Evolutionary conservation across 2,113 vertebrate genomes (phyloP).

Genomic region (Galbula dea): DNA sequence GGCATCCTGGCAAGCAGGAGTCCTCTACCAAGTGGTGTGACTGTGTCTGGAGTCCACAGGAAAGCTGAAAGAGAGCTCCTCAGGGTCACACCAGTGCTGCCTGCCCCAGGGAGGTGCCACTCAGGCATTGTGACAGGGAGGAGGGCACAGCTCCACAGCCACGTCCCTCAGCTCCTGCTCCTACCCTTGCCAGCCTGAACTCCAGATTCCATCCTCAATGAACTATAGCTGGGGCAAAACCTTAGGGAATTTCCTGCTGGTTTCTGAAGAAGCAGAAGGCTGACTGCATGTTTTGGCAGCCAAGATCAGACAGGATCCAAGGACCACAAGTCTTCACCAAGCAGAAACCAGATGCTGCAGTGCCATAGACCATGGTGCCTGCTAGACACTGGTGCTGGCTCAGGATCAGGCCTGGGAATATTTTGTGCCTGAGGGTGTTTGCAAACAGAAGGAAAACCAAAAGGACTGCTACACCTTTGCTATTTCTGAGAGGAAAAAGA

Average conservation of each 20-base stretch:
- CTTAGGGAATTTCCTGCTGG: rapidly evolving
- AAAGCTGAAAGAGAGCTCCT: background rate
- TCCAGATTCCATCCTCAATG: too few species aligned
- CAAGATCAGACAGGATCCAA: background rate
- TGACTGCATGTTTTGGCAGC: background rate
- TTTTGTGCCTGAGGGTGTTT: background rate
- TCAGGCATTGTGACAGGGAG: rapidly evolving
- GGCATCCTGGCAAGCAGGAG: background rate
- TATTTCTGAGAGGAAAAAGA: background rate
- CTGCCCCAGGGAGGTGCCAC: rapidly evolving
- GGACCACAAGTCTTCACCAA: background rate
- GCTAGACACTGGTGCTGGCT: background rate
- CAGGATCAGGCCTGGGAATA: background rate
- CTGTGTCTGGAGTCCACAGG: background rate
- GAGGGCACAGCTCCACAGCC: rapidly evolving
- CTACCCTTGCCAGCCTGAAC: background rate
- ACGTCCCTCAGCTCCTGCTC: background rate
- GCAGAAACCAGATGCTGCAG: background rate
- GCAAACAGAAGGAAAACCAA: background rate
- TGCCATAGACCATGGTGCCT: rapidly evolving
- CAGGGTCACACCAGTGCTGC: background rate
- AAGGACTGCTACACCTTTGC: background rate
- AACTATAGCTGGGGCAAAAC: rapidly evolving
- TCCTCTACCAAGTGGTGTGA: background rate
- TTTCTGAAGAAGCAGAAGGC: background rate